Base-by-base conservation (phyloP, 1,140 invertebrate genomes). In the Diuraphis noxia region DNA sequence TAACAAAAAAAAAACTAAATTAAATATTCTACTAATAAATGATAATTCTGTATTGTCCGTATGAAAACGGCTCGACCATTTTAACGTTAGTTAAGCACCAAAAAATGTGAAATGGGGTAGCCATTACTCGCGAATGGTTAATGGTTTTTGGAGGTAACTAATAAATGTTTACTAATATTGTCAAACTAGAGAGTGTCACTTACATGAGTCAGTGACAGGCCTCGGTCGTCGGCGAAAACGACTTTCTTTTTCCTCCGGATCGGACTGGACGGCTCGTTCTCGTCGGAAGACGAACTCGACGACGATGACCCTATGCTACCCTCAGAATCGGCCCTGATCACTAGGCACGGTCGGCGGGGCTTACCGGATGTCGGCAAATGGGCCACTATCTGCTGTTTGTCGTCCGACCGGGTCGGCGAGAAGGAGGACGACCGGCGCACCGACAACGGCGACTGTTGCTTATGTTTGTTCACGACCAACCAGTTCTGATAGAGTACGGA, bases 221-320 rank as follows among this genome's bases (percentile, higher is more conserved):
- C 98, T 93, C 96, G 96, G 93, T 98, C 97, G 93, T 99, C 98
- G 0, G 98, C 98, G 93, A 99, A 99, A 1, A 98, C 97, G 2
- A 99, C 98, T 92, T 95, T 96, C 94, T 99, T 99, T 93, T 97
- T 98, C 84, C 93, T 93, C 92, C 94, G 94, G 10, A 94, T 94
- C 10, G 94, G 94, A 90, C 94, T 94, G 63, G 93, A 92, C 17
- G 93, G 93, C 87, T 94, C 94, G 87, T 93, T 93, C 63, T 93
- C 93, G 72, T 92, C 92, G 2, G 92, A 92, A 81, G 93, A 91
- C 41, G 88, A 82, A 7, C 79, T 49, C 30, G 90, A 92, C 4
- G 91, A 92, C n/a, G 84, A 81, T 1, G 85, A 81, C 10, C 46
- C 88, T 2, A 91, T 46, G 38, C 77, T 82, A 2, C 92, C 92